A percentile compares a stretch with the other conserved stretches of the same genome.
Evolutionary conservation across 2,113 vertebrate genomes (phyloP).

Genomic region (Sakesphorus luctuosus): DNA sequence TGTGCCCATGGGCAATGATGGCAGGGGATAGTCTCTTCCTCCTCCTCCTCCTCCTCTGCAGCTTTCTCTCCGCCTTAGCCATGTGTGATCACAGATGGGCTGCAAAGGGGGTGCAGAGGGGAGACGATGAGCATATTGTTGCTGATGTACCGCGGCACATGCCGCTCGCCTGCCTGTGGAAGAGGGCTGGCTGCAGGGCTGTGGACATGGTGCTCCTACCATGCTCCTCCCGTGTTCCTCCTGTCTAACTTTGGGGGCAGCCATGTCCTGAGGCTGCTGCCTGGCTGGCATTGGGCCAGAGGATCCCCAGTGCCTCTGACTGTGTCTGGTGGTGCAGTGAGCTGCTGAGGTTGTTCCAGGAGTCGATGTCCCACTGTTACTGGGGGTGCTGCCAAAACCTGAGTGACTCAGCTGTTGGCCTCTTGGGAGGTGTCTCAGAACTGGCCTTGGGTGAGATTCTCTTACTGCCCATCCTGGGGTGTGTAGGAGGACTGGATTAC

Average conservation of each 20-base stretch:
- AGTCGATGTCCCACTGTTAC: fast-evolving
- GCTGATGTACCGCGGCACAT: fast-evolving
- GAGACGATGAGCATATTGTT: not conserved
- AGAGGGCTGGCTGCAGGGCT: fast-evolving
- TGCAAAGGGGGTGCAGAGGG: not conserved
- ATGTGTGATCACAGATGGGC: not conserved
- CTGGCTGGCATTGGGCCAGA: fast-evolving
- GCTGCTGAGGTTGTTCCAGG: not conserved
- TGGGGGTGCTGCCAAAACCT: fast-evolving
- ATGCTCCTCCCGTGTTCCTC: not conserved
- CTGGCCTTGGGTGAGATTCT: not conserved
- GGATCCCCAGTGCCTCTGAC: not conserved
- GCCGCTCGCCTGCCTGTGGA: fast-evolving
- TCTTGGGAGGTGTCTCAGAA: not conserved
- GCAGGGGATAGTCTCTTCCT: not conserved
- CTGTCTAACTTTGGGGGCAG: fast-evolving
- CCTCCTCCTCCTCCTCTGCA: not conserved
- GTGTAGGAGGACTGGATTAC: not conserved
- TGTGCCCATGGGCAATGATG: fast-evolving
- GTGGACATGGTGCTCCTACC: fast-evolving
- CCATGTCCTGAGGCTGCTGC: not conserved
- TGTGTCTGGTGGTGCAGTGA: not conserved
- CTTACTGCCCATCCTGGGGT: fast-evolving
- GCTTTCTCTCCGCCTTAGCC: not conserved
- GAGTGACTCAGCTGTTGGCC: fast-evolving